phyloP scores from a whole-genome alignment of 2,113 vertebrate species.

The Oceanites oceanicus region DNA sequence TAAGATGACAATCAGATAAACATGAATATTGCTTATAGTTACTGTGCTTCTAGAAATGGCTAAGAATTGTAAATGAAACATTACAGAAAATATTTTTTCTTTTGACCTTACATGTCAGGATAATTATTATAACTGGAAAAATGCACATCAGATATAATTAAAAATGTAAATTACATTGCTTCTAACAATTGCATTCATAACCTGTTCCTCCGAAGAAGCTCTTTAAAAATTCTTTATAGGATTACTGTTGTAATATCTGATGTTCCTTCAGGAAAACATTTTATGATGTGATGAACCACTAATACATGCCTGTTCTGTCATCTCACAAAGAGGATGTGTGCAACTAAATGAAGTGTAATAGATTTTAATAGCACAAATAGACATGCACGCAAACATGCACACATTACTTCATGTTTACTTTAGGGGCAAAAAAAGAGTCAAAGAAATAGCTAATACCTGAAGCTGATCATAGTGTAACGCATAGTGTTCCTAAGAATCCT shows the following conservation, averaged over 20 bases:
- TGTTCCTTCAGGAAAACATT: not conserved
- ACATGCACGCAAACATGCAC: not conserved
- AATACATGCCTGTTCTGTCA: not conserved
- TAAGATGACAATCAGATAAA: not conserved
- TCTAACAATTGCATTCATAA: not conserved
- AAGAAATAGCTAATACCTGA: not conserved
- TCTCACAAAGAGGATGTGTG: not conserved
- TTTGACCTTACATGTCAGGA: not conserved
- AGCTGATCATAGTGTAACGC: fast-evolving
- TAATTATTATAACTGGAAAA: not conserved
- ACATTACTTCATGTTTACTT: not conserved
- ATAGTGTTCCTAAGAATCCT: not conserved
- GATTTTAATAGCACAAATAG: not conserved
- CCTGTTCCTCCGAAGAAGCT: not conserved
- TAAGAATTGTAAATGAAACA: not conserved
- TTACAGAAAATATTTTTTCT: not conserved
- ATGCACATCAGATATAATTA: not conserved
- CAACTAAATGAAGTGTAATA: not conserved
- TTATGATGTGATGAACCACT: not conserved
- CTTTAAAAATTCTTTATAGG: not conserved
- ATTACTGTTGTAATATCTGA: not conserved
- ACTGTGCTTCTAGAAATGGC: not conserved
- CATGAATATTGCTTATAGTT: not conserved
- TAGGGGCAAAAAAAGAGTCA: not conserved
- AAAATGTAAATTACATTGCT: not conserved